phyloP scores from a whole-genome alignment of 2,888 invertebrate genomes.

The Sclerodermus sp. region DNA sequence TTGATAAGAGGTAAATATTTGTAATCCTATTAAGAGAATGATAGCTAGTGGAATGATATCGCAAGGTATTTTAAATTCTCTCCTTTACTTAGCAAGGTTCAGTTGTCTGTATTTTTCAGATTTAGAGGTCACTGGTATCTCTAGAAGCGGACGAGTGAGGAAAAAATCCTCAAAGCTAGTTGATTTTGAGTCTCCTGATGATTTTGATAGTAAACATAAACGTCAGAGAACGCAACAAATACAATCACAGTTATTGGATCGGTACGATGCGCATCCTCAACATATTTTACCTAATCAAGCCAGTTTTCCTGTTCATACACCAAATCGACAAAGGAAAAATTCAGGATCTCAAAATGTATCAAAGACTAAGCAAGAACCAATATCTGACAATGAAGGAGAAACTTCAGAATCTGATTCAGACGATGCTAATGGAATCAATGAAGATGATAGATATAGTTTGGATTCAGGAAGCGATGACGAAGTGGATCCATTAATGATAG shows the following conservation, averaged over 20 bases:
- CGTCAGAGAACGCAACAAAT: constrained; percentile 50
- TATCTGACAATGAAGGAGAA: constrained; percentile 53
- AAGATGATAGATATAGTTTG: constrained; percentile 44
- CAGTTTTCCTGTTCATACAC: constrained; percentile 22
- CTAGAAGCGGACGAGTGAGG: constrained; percentile 85
- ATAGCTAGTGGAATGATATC: constrained; percentile 8
- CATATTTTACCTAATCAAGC: constrained; percentile 21
- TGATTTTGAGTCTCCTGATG: constrained; percentile 91
- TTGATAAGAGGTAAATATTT: too few species aligned
- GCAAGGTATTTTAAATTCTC: constrained; percentile 39
- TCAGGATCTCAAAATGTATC: constrained; percentile 29
- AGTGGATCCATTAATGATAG: constrained; percentile 53
- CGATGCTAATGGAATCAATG: constrained; percentile 42
- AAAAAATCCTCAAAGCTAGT: constrained; percentile 94
- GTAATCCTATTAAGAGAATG: too few species aligned
- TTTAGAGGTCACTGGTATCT: constrained; percentile 83
- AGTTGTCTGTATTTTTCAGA: constrained; percentile 59
- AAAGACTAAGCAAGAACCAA: constrained; percentile 35
- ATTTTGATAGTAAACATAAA: constrained; percentile 67
- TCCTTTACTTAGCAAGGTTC: constrained; percentile 47
- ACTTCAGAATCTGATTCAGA: constrained; percentile 50
- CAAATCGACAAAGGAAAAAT: constrained; percentile 36
- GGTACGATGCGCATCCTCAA: constrained; percentile 41
- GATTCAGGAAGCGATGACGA: constrained; percentile 54
- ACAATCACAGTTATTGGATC: constrained; percentile 46